phyloP scores from a whole-genome alignment of 2,888 invertebrate species.

The Tenthredo distinguenda region DNA sequence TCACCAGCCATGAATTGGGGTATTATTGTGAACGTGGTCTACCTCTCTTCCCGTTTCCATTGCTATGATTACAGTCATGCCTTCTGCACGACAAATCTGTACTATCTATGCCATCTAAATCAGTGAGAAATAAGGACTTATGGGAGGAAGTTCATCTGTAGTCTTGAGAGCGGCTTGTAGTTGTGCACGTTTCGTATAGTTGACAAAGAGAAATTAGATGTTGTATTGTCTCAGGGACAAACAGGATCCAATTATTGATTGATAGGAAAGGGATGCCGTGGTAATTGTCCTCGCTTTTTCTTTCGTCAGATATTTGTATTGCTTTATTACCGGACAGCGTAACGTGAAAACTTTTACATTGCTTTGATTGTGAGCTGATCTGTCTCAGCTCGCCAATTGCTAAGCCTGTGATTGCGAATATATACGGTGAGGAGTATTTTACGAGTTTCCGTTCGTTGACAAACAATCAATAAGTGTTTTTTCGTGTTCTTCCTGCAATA shows the following conservation, averaged over 20 bases:
- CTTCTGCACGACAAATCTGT: conserved; percentile 45
- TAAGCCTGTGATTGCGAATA: conserved; percentile 31
- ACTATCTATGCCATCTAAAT: conserved; percentile 17
- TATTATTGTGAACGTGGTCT: conserved; percentile 50
- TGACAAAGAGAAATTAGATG: conserved; percentile 10
- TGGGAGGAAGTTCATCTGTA: conserved; percentile 22
- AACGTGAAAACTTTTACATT: conserved; percentile 20
- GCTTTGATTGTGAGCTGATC: neutral
- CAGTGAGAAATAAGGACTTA: conserved; percentile 12
- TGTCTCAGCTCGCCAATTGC: conserved; percentile 9
- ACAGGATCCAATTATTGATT: neutral
- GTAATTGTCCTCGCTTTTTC: neutral
- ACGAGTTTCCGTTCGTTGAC: conserved; percentile 38
- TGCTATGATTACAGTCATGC: conserved; percentile 40
- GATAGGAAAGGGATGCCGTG: no score
- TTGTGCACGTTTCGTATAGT: neutral
- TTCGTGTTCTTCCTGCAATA: conserved; percentile 32
- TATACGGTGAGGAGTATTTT: conserved; percentile 5
- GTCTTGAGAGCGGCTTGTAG: neutral
- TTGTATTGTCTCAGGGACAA: neutral
- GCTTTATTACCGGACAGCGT: neutral
- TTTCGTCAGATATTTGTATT: neutral
- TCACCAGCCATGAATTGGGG: conserved; percentile 46
- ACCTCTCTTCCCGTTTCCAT: conserved; percentile 49
- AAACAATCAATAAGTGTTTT: conserved; percentile 44